Base-by-base conservation (phyloP, 2,113 vertebrate genomes). In the Nyctereutes procyonoides region DNA sequence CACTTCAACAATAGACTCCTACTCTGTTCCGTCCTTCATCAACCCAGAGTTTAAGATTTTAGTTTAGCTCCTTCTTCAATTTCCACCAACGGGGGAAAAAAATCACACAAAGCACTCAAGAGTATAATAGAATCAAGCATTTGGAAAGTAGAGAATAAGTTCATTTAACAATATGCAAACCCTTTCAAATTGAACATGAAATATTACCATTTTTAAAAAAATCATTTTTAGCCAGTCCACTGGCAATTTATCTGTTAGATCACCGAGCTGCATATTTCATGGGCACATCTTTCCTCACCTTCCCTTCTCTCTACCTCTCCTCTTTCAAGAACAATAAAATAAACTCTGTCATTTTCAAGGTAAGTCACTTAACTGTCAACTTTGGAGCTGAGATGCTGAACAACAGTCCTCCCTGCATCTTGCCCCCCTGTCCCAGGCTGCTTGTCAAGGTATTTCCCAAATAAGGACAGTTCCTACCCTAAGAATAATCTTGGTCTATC, bases 111-210 rank as follows among this genome's bases (percentile, higher is more conserved):
- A 86, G 4, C 60, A 85, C 80, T 87, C 38, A 95, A 71, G 20
- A 95, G 62, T 11, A 55, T 35, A 95, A 86, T 15, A 92, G 7
- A 94, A 96, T 92, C 17, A 84, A 90, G 11, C 9, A 80, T 90
- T 90, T 93, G 53, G 28, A 91, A 93, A 32, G 55, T 79, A 9
- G 32, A 84, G 32, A 28, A 80, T 26, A 30, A 93, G n/a, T 79
- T 94, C 8, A 77, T 60, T 69, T 16, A 85, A 85, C 38, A 93
- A 77, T 60, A 67, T 65, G 4, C 65, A 96, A 97, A 86, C 26
- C 82, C 81, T 79, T 93, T 71, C 51, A 74, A 97, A 83, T 3
- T 93, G 73, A 87, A 79, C 14, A 82, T 82, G 79, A 94, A 94
- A 13, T 85, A 74, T 84, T 81, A 71, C 11, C n/a, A 71, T 77